Conservation (phyloP, 2,113 vertebrate genomes). For the Notarius quadriscutis region DNA sequence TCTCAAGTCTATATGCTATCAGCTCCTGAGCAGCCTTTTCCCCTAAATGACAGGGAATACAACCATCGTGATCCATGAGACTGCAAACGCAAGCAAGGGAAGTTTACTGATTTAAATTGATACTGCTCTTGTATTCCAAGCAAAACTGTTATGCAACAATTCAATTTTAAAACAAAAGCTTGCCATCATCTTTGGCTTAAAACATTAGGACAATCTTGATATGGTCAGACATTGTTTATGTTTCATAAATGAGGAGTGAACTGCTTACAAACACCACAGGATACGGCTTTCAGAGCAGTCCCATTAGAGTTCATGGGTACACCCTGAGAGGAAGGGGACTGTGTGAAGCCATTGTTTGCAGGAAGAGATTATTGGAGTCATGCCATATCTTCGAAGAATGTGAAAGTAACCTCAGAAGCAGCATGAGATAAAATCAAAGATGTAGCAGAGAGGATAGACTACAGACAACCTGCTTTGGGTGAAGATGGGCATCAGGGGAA, state of each 20-base stretch:
- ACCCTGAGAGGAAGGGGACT: constrained; percentile 38
- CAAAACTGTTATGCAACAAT: not conserved
- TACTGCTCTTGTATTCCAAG: constrained; percentile 1
- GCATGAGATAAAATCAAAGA: constrained; percentile 38
- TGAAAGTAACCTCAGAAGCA: constrained; percentile 36
- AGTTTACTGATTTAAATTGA: constrained; percentile 28
- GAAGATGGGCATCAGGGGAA: constrained; percentile 34
- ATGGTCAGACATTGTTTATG: constrained; percentile 24
- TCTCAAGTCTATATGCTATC: not conserved
- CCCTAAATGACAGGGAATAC: constrained; percentile 29
- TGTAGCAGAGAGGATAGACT: constrained; percentile 11
- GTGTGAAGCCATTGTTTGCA: constrained; percentile 52
- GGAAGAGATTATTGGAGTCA: constrained; percentile 12
- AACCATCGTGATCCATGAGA: not conserved
- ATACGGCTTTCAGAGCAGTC: constrained; percentile 28
- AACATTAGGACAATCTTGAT: not conserved
- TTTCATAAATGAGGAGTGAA: constrained; percentile 24
- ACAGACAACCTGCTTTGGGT: not conserved
- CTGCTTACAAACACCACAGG: constrained; percentile 25
- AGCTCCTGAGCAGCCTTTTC: not conserved
- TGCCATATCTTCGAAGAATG: constrained; percentile 27
- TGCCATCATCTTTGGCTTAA: not conserved
- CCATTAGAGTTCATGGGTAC: constrained; percentile 38
- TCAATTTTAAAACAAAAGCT: constrained; percentile 15
- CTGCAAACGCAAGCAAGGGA: not conserved